Conservation (phyloP, 2,113 vertebrate species). For the Pseudolaguvia tuberculata region DNA sequence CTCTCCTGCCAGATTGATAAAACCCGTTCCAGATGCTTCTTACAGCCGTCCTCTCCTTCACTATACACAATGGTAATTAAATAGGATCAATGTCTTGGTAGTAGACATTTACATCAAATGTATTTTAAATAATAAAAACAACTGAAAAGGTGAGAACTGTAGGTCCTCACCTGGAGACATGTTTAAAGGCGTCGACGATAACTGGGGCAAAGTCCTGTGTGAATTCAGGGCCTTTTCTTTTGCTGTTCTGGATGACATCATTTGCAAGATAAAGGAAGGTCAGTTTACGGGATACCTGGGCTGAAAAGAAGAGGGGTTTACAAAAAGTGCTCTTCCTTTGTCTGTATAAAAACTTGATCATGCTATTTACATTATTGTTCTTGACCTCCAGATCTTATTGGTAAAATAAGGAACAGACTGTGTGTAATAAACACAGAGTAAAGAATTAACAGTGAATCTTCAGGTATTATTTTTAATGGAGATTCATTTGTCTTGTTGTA, state of each 20-base stretch:
- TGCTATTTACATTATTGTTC: background rate
- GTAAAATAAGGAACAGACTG: background rate
- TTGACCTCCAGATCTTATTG: background rate
- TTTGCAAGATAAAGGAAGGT: conserved; percentile 98
- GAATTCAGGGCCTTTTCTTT: conserved; percentile 96
- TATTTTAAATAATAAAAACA: background rate
- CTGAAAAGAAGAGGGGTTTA: conserved; percentile 62
- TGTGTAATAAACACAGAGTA: conserved; percentile 15
- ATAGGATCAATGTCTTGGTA: background rate
- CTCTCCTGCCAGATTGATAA: conserved; percentile 98
- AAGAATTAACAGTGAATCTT: background rate
- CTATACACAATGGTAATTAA: conserved; percentile 58
- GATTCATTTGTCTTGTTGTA: background rate
- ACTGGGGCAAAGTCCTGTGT: conserved; percentile 96
- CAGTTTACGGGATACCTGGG: conserved; percentile 91
- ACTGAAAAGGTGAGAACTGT: background rate
- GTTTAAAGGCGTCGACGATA: conserved; percentile 95
- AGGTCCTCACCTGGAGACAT: conserved; percentile 84
- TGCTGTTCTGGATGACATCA: conserved; percentile 99
- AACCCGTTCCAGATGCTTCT: conserved; percentile 90
- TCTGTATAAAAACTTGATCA: background rate
- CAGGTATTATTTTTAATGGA: conserved; percentile 6
- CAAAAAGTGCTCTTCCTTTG: background rate
- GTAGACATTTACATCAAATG: background rate
- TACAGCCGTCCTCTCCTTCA: conserved; percentile 91